Conservation (phyloP, 2,888 invertebrate genomes). For the Pediacus dermestoides region DNA sequence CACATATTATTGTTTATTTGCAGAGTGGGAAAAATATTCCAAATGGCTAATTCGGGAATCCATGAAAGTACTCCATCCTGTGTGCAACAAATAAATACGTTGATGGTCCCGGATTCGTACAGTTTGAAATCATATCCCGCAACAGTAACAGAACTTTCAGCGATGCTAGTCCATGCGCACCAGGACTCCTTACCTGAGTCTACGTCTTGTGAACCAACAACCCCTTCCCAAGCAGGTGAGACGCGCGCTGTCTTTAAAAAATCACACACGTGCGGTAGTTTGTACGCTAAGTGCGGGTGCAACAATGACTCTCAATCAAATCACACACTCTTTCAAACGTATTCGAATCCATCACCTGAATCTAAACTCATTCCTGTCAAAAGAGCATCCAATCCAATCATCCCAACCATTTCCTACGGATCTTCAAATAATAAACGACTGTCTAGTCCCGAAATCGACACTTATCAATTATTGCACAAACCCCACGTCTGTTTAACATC, state of each 20-base stretch:
- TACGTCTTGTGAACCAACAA: slow-evolving; percentile 18
- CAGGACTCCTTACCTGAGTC: slow-evolving; percentile 30
- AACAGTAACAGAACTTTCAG: slow-evolving; percentile 34
- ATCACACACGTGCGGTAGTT: slow-evolving; percentile 49
- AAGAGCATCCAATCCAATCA: slow-evolving; percentile 21
- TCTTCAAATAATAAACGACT: slow-evolving; percentile 28
- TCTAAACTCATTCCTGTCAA: slow-evolving; percentile 18
- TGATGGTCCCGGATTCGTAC: slow-evolving; percentile 21
- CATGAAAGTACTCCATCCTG: slow-evolving; percentile 22
- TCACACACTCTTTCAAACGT: slow-evolving; percentile 15
- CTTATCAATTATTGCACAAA: slow-evolving; percentile 6
- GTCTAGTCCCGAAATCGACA: slow-evolving; percentile 36
- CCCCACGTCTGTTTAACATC: slow-evolving; percentile 26
- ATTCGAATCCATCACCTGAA: slow-evolving; percentile 14
- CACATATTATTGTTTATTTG: no score
- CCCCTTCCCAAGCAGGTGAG: slow-evolving; percentile 14
- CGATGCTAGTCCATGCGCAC: slow-evolving; percentile 39
- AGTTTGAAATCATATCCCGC: slow-evolving; percentile 32
- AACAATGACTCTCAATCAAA: slow-evolving; percentile 31
- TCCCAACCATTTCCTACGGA: slow-evolving; percentile 13
- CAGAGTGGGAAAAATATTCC: slow-evolving; percentile 19
- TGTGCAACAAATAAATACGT: slow-evolving; percentile 28
- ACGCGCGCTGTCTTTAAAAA: slow-evolving; percentile 38
- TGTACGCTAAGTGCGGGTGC: slow-evolving; percentile 49
- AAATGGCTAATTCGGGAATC: slow-evolving; percentile 27